Evolutionary conservation across 2,888 invertebrate species (phyloP), one percentile per base, ranked within the genome.

Genomic region (Kuschelorhynchus macadamiae): DNA sequence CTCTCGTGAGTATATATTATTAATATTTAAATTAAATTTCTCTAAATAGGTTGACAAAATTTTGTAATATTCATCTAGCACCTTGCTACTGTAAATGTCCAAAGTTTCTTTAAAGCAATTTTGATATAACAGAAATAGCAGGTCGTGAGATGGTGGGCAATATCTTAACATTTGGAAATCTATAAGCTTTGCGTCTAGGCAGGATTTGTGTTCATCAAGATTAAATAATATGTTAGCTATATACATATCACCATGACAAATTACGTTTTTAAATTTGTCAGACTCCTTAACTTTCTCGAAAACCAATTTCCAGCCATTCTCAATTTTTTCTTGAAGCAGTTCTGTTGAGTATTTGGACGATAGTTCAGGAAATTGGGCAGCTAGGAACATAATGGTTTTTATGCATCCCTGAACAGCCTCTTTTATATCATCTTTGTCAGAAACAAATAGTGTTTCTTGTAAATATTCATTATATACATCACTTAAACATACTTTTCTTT

Each of bases 101-200:
- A 79, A 67, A 0, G 67, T 71, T 36, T 65, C 52, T 12, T 70
- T 65, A 30, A 72, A 67, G 1, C 77, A 72, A 21, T 71, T 73
- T 18, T 74, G 60, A 52, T 76, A 76, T 18, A 80, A 49, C 12
- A 79, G 70, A 33, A 70, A 71, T 78, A 88, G 85, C 1, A 90
- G 82, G 75, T 92, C 92, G 20, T 89, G 84, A 16, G 88, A 87
- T 0, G 90, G 88, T 0, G 91, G 90, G 16, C 88, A 87, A 78
- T 89, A 91, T 49, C 79, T 70, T 12, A 76, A 72, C 4, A 75
- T 65, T 73, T 82, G 81, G 65, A 76, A 83, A 72, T 82, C 81
- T 2, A 82, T 64, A 8, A 82, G 65, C 46, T 75, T 76, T 49
- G 77, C 78, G 17, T 77, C 74, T 1, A 74, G 68, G n/a, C 78